phyloP scores from a whole-genome alignment of 2,888 invertebrate genomes.

The Gryllus longicercus region DNA sequence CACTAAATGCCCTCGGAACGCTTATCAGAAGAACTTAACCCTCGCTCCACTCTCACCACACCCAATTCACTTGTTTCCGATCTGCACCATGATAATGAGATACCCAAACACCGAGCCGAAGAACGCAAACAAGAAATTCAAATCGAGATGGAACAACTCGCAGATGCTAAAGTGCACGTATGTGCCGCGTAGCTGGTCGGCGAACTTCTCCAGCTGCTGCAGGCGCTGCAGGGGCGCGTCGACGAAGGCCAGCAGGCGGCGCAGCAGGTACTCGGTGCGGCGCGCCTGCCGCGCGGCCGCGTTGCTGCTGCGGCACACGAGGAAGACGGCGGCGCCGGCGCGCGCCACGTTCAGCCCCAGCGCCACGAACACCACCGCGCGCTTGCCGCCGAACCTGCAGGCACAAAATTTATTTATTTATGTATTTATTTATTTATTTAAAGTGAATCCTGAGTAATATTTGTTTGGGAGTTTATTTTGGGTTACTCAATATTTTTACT shows the following conservation, averaged over 20 bases:
- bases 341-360: not conserved
- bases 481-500: too few species aligned
- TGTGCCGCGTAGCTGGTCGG: not conserved
- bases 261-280: not conserved
- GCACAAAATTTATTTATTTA: too few species aligned
- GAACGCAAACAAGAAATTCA: not conserved
- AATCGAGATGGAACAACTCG: not conserved
- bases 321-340: not conserved
- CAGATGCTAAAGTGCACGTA: not conserved
- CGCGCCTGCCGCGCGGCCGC: not conserved
- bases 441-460: too few species aligned
- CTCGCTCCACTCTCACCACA: too few species aligned
- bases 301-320: not conserved
- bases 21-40: too few species aligned
- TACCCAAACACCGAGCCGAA: not conserved
- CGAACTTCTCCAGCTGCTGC: not conserved
- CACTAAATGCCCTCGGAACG: too few species aligned
- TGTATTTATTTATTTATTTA: too few species aligned
- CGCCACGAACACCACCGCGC: not conserved
- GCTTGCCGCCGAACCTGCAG: not conserved
- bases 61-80: not conserved
- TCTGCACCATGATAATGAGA: conserved; percentile 1
- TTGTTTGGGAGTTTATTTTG: too few species aligned
- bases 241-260: not conserved
- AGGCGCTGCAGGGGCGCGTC: not conserved